phyloP scores from a whole-genome alignment of 2,888 invertebrate genomes.

The Cantharis rufa region DNA sequence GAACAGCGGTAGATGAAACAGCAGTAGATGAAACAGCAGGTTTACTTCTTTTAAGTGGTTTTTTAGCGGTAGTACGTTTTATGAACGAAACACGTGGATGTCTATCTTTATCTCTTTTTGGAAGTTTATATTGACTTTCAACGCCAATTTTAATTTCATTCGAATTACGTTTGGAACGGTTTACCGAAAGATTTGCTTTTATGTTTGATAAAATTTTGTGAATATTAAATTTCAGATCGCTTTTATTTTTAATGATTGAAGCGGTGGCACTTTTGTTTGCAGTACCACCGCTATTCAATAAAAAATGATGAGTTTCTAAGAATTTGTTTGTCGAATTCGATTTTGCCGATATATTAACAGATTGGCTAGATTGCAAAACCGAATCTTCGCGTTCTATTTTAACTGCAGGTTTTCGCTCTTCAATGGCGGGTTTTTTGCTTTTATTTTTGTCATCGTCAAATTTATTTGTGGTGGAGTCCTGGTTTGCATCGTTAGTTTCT shows the following conservation, averaged over 20 bases:
- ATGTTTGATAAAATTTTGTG: not conserved
- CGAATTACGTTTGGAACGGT: not conserved
- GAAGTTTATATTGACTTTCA: not conserved
- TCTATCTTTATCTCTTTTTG: not conserved
- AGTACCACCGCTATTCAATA: constrained; percentile 37
- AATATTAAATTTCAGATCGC: not conserved
- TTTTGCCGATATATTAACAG: not conserved
- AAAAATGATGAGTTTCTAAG: constrained; percentile 11
- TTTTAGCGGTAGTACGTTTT: not conserved
- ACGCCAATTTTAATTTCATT: not conserved
- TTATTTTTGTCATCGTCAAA: not conserved
- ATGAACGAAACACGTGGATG: not conserved
- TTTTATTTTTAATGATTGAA: not conserved
- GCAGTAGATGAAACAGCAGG: no score
- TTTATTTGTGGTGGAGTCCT: not conserved
- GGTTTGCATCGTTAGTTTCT: not conserved
- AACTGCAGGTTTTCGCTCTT: not conserved
- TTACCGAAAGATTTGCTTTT: not conserved
- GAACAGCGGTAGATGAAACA: no score
- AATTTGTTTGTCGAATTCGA: not conserved
- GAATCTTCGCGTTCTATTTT: not conserved
- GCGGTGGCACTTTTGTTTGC: constrained; percentile 37
- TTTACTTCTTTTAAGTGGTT: no score
- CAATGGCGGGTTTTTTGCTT: not conserved
- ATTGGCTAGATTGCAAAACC: not conserved